Base-by-base conservation (phyloP, 2,888 invertebrate species). In the Sarcophaga caerulescens region DNA sequence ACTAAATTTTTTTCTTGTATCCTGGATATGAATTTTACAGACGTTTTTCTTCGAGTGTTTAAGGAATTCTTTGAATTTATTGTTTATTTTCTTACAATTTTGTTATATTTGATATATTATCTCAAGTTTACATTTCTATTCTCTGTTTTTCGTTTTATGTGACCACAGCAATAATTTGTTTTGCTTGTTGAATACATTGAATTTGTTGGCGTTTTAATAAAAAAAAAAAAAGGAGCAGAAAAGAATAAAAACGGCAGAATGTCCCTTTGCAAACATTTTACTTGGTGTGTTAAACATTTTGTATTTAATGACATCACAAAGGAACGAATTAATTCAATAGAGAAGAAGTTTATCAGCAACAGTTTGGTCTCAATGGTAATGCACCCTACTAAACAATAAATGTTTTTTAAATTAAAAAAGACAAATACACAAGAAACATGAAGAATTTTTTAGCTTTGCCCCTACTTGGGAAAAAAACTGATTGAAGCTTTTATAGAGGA, bases 41-140 rank as follows among this genome's bases (percentile, higher is more conserved):
- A 19, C n/a, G 47, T 23, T 45, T 44, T 73, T 62, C 45, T 21
- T 52, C 45, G 47, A 63, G 63, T 47, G 45, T 62, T 12, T 1
- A 6, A 5, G 17, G 47, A 74, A 63, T 63, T 74, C 25, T 47
- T 47, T 23, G 25, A 25, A 74, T 63, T 74, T 74, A 63, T 74
- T 63, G 63, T 74, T 4, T 47, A 47, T 73, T 63, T 74, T 60
- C 19, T 35, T 65, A 66, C 25, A 52, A 57, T 21, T 52, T 57
- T 65, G 12, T 47, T 65, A 63, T 35, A 60, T 71, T 71, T 71
- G 71, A 71, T 60, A 60, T 71, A 71, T 71, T 71, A 44, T 71
- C 71, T 71, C n/a, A 44, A 71, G 71, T 71, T 60, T 44, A 35
- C 60, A 60, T 59, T 71, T 60, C 19, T 60, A n/a, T 8, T 62